Conservation (phyloP, 2,113 vertebrate genomes). For the Eublepharis macularius region DNA sequence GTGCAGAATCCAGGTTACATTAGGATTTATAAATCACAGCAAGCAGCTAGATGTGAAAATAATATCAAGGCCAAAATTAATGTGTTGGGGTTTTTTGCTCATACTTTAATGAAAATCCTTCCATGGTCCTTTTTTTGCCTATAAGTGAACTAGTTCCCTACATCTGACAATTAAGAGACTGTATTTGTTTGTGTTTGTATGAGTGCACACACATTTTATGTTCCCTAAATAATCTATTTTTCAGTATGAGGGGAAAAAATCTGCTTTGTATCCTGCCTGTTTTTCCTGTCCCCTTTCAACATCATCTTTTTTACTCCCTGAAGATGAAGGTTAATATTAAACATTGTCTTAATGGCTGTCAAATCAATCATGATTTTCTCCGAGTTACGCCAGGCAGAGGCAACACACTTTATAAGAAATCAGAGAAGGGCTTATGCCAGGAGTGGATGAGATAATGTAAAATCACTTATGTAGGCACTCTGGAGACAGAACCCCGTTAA, state of each 20-base stretch:
- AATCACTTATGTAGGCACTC: conserved; percentile 75
- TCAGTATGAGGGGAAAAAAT: conserved; percentile 20
- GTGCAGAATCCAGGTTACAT: background rate
- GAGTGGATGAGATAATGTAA: conserved; percentile 78
- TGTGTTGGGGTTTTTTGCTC: background rate
- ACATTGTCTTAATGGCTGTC: conserved; percentile 72
- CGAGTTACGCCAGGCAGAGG: conserved; percentile 73
- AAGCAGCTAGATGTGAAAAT: background rate
- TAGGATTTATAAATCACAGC: background rate
- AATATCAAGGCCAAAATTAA: background rate
- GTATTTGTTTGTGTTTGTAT: background rate
- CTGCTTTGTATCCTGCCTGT: conserved; percentile 15
- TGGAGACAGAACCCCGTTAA: conserved; percentile 72
- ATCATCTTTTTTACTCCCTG: conserved; percentile 35
- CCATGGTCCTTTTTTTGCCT: background rate
- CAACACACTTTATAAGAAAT: conserved; percentile 78
- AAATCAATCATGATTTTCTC: conserved; percentile 75
- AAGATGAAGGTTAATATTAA: conserved; percentile 74
- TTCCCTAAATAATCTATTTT: conserved; percentile 20
- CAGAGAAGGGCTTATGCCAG: conserved; percentile 66
- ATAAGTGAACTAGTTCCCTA: background rate
- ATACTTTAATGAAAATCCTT: background rate
- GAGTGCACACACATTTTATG: background rate
- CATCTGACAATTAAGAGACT: background rate
- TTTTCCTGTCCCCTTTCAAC: conserved; percentile 30